These are phyloP conservation scores for Aplochiton taeniatus DNA, from an alignment of 2,797 vertebrate species.

Conservation along the genomic window DNA sequence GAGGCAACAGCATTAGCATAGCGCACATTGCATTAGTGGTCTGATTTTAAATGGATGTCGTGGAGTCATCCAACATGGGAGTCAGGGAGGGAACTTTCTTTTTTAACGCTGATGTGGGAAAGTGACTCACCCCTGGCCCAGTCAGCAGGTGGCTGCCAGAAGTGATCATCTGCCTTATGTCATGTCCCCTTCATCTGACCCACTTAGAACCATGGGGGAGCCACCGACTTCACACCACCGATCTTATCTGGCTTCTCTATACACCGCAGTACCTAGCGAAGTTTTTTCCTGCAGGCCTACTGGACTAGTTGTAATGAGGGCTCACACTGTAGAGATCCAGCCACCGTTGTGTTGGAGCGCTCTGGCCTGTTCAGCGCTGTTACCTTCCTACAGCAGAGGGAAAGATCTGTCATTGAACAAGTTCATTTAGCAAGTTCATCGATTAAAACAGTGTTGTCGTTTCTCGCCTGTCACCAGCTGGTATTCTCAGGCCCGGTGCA, in stretches of 20 bases:
- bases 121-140: not conserved
- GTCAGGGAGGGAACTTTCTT: not conserved
- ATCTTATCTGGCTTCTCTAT: not conserved
- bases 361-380: no score
- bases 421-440: no score
- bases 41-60: not conserved
- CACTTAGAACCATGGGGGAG: not conserved
- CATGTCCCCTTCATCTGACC: slow-evolving; percentile 2
- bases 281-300: slow-evolving; percentile 35
- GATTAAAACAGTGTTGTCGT: no score
- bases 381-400: no score
- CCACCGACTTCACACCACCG: slow-evolving; percentile 11
- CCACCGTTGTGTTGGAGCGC: no score
- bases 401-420: no score
- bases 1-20: slow-evolving; percentile 35
- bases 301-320: slow-evolving; percentile 30
- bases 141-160: not conserved
- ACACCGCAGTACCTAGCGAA: slow-evolving; percentile 15
- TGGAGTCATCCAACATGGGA: not conserved
- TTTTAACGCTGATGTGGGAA: not conserved
- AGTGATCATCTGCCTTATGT: slow-evolving; percentile 6
- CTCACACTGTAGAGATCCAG: no score
- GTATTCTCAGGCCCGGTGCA: not conserved
- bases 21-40: not conserved
- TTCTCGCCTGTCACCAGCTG: not conserved